Conservation (phyloP, 2,888 invertebrate genomes). For the Andrena fulva region DNA sequence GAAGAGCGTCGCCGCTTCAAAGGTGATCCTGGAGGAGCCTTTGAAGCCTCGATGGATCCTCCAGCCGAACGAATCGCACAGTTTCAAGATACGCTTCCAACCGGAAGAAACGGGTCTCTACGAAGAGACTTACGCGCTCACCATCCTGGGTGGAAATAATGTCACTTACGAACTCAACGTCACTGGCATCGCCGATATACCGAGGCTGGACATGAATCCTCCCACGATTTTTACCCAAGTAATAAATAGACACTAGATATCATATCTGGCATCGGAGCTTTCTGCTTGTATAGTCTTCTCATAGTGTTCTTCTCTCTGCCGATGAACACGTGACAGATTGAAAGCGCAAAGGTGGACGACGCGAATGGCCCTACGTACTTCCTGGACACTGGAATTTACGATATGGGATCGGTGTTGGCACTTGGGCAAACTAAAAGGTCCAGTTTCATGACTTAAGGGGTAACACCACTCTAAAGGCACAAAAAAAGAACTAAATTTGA, state of each 20-base stretch:
- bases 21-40: slow-evolving; percentile 55
- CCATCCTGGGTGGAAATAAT: slow-evolving; percentile 63
- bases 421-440: slow-evolving; percentile 70
- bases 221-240: slow-evolving; percentile 71
- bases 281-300: too few species aligned
- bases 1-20: not conserved
- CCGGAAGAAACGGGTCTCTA: slow-evolving; percentile 72
- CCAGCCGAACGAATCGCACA: slow-evolving; percentile 71
- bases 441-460: not conserved
- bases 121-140: slow-evolving; percentile 68
- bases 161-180: slow-evolving; percentile 68
- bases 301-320: too few species aligned
- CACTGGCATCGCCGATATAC: slow-evolving; percentile 74
- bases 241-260: not conserved
- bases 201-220: slow-evolving; percentile 75
- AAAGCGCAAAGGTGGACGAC: slow-evolving; percentile 59
- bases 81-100: slow-evolving; percentile 73
- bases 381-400: slow-evolving; percentile 72
- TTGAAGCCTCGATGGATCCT: slow-evolving; percentile 74
- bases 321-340: slow-evolving; percentile 55
- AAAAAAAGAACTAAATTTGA: too few species aligned
- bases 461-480: too few species aligned
- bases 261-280: too few species aligned
- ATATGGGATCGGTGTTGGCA: slow-evolving; percentile 76
- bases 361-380: slow-evolving; percentile 73